phyloP scores from a whole-genome alignment of 2,888 invertebrate genomes.

The Drosophila phalerata region DNA sequence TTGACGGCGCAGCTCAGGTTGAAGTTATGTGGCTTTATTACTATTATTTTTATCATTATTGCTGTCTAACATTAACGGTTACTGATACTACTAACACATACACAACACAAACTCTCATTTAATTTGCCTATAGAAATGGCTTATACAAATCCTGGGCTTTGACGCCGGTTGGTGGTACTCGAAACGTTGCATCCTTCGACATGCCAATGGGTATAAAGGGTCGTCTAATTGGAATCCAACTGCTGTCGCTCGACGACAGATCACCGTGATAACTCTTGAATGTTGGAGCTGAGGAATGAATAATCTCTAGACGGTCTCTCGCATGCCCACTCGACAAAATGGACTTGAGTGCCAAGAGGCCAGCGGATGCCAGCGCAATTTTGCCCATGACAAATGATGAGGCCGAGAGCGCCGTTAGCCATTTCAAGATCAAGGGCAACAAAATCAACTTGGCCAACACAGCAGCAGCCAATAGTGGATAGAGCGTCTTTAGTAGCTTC shows the following conservation, averaged over 20 bases:
- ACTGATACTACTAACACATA: constrained; percentile 9
- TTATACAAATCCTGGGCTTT: constrained; percentile 56
- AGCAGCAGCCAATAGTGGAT: constrained; percentile 88
- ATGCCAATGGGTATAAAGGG: constrained; percentile 71
- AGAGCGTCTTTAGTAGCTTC: constrained; percentile 87
- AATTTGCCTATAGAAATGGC: constrained; percentile 71
- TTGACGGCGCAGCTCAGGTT: constrained; percentile 30
- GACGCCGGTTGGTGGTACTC: constrained; percentile 50
- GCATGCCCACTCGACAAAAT: constrained; percentile 67
- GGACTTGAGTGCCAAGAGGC: constrained; percentile 81
- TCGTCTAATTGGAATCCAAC: constrained; percentile 64
- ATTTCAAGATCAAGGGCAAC: constrained; percentile 89
- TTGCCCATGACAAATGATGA: constrained; percentile 84
- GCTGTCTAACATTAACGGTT: constrained; percentile 42
- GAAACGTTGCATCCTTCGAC: constrained; percentile 54
- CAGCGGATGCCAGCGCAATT: constrained; percentile 82
- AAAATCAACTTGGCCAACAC: constrained; percentile 89
- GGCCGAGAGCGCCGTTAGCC: constrained; percentile 89
- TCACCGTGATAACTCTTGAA: constrained; percentile 60
- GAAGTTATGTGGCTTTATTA: constrained; percentile 59
- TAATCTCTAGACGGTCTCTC: constrained; percentile 72
- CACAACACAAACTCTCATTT: neutral
- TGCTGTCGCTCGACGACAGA: constrained; percentile 66
- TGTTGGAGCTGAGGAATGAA: constrained; percentile 68
- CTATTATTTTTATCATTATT: constrained; percentile 18